phyloP scores from a whole-genome alignment of 2,113 vertebrate species.

The Maccullochella peelii region DNA sequence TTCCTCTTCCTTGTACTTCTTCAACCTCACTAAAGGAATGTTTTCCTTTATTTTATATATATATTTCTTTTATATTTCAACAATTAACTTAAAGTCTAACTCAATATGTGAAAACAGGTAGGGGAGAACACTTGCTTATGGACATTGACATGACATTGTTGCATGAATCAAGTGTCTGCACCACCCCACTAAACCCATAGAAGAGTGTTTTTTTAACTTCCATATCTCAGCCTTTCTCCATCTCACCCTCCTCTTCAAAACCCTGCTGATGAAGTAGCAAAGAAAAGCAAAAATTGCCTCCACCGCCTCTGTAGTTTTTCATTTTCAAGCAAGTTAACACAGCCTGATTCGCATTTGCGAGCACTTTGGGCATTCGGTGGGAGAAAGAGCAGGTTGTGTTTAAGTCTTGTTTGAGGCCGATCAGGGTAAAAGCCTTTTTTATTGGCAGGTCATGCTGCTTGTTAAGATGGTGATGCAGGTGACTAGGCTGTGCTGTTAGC shows the following conservation, averaged over 20 bases:
- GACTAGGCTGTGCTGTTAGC: conserved; percentile 67
- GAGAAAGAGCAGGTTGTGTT: conserved; percentile 71
- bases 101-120: conserved; percentile 8
- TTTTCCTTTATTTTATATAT: conserved; percentile 7
- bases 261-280: conserved; percentile 49
- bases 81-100: conserved; percentile 11
- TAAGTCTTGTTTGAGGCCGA: conserved; percentile 81
- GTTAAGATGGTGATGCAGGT: conserved; percentile 73
- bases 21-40: conserved; percentile 21
- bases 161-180: conserved; percentile 26
- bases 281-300: conserved; percentile 61
- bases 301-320: conserved; percentile 61
- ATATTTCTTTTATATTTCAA: no score
- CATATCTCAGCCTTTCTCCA: conserved; percentile 20
- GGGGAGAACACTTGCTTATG: background rate
- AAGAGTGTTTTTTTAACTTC: conserved; percentile 30
- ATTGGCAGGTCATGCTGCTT: conserved; percentile 83
- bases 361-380: conserved; percentile 70
- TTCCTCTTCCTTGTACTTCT: conserved; percentile 43
- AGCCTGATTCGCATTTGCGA: conserved; percentile 75
- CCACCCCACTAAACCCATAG: conserved; percentile 8
- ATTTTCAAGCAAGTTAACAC: conserved; percentile 77
- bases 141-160: conserved; percentile 15
- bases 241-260: background rate
- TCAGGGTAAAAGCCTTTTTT: conserved; percentile 87